These are phyloP conservation scores for Slavum lentiscoides DNA, from an alignment of 2,888 invertebrate species.

Conservation along the genomic window DNA sequence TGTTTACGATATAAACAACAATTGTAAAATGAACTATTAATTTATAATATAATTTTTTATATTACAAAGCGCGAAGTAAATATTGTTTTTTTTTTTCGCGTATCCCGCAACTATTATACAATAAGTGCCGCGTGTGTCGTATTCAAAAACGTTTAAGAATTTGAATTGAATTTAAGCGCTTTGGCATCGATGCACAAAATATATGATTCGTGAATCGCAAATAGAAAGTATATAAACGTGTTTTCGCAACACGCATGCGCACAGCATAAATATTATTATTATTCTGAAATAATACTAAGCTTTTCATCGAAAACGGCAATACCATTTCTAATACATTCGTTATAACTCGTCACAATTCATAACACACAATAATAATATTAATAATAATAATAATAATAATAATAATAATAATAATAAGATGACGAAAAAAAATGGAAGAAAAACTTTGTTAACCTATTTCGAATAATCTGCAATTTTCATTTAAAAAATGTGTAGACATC, in stretches of 20 bases:
- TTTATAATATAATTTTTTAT: background rate
- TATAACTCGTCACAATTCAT: too few species aligned
- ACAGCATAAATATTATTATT: background rate
- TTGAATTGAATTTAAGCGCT: conserved; percentile 8
- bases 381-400: too few species aligned
- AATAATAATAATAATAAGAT: too few species aligned
- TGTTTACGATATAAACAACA: background rate
- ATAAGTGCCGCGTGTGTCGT: too few species aligned
- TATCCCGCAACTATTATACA: too few species aligned
- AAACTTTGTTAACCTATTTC: too few species aligned
- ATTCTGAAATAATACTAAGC: conserved; percentile 19
- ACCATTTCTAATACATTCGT: background rate
- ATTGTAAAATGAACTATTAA: background rate
- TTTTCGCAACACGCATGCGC: conserved; percentile 20
- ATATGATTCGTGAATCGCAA: conserved; percentile 14
- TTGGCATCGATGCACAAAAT: background rate
- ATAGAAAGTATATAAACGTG: conserved; percentile 37
- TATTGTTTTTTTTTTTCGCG: too few species aligned
- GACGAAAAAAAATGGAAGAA: too few species aligned
- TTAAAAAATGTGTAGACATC: too few species aligned
- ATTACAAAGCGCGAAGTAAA: background rate
- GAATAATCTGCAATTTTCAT: too few species aligned
- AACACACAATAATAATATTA: too few species aligned
- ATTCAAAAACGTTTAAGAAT: background rate
- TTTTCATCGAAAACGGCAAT: conserved; percentile 14